Evolutionary conservation across 2,113 vertebrate genomes (phyloP).

Genomic region (Gasterosteus aculeatus): DNA sequence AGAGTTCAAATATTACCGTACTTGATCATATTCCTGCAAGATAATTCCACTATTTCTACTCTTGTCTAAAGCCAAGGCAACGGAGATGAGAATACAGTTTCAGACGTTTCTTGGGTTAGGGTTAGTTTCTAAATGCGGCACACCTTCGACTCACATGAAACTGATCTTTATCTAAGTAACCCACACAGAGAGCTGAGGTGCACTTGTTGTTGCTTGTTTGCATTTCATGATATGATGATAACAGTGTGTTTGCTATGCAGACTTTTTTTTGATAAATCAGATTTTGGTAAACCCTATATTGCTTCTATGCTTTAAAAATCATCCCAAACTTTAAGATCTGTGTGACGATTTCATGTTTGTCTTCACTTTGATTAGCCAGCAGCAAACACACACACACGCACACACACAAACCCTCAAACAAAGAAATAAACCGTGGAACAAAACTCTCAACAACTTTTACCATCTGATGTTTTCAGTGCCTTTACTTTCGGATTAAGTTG

Average conservation of each 20-base stretch:
- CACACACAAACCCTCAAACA: not conserved
- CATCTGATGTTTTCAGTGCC: constrained; percentile 1
- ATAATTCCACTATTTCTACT: not conserved
- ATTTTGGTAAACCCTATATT: not conserved
- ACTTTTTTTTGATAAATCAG: not conserved
- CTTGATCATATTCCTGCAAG: not conserved
- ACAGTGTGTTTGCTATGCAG: not conserved
- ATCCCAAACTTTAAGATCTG: not conserved
- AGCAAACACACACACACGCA: not conserved
- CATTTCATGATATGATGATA: constrained; percentile 5
- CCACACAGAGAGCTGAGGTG: constrained; percentile 1
- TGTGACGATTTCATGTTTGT: not conserved
- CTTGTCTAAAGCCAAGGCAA: not conserved
- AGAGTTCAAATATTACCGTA: not conserved
- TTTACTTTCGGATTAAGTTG: constrained; percentile 14
- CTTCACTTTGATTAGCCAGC: not conserved
- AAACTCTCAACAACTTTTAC: constrained; percentile 26
- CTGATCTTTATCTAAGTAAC: constrained; percentile 46
- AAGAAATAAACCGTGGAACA: not conserved
- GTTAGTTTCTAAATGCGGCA: constrained; percentile 28
- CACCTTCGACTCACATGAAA: constrained; percentile 41
- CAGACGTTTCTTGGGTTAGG: not conserved
- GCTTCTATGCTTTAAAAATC: not conserved
- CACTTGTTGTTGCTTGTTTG: constrained; percentile 38
- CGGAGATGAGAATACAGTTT: constrained; percentile 2